Evolutionary conservation across 2,113 vertebrate species (phyloP), one percentile per base, ranked within the genome.

Genomic region (Ameiurus melas): DNA sequence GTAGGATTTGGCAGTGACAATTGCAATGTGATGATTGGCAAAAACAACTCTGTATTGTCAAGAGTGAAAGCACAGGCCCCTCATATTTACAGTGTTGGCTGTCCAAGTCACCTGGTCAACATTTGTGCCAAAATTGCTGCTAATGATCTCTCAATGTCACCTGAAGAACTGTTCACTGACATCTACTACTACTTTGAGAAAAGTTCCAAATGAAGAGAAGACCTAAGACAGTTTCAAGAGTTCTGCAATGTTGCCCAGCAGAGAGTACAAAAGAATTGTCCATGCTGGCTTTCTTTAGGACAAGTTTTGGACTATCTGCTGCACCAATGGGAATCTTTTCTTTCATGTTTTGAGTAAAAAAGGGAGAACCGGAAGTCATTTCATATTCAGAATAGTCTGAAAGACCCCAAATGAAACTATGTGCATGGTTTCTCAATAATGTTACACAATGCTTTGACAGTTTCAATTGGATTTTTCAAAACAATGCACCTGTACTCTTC

Each of bases 401-500:
- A 77, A 90, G 86, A 89, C 84, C 84, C 43, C 43, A 47, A 6
- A 47, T 47, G 43, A 90, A 90, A 82, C 33, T 88, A 16, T 90
- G 87, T 66, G n/a, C 84, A 19, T 90, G 83, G 27, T 91, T 90
- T 85, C 85, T 87, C n/a, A 83, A 89, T 39, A 91, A 83, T 85
- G 80, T 47, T 6, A 47, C 5, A 7, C 43, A 47, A 47, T 47
- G 43, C 5, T 47, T 47, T 47, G 43, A 87, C 33, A 87, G 71
- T 87, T 90, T 81, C 17, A 85, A 87, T 85, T 71, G 77, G 55
- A 83, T 89, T 86, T 90, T 86, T 88, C 57, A 91, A 89, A 90
- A 90, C 88, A 88, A 83, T 75, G 53, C 86, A 71, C 88, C 84
- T 30, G 62, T 91, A 12, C 88, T 86, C 20, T 83, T 62, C 43